A percentile compares a stretch with the other conserved stretches of the same genome.
Evolutionary conservation across 2,797 vertebrate species (phyloP).

Genomic region (Tadarida brasiliensis): DNA sequence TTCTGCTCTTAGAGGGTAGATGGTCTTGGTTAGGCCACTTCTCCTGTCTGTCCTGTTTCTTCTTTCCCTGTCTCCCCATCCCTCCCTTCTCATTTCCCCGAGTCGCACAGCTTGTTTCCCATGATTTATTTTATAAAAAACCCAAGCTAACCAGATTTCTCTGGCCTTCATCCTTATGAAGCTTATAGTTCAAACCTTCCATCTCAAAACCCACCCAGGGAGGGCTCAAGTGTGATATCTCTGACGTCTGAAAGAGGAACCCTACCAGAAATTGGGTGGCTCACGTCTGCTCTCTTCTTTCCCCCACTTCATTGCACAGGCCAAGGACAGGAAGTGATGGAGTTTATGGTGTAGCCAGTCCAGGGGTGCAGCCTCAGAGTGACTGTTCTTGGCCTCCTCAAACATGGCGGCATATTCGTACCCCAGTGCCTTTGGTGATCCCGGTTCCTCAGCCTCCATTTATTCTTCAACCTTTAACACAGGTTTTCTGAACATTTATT

Average conservation of each 20-base stretch:
- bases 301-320: rapidly evolving
- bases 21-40: background rate
- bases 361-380: background rate
- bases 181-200: constrained; percentile 19
- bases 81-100: background rate
- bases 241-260: background rate
- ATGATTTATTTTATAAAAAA: constrained; percentile 56
- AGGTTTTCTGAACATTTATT: background rate
- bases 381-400: background rate
- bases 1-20: no score
- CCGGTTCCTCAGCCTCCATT: background rate
- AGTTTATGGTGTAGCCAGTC: no score
- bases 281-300: background rate
- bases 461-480: background rate
- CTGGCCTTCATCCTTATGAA: background rate
- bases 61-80: background rate
- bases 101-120: constrained; percentile 36
- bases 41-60: background rate
- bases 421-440: background rate
- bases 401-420: rapidly evolving
- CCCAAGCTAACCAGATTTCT: constrained; percentile 4
- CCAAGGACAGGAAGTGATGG: background rate
- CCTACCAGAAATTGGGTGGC: background rate
- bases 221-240: background rate
- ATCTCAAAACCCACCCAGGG: background rate